These are phyloP conservation scores for Leptobrachium leishanense DNA, from an alignment of 2,113 vertebrate species.

Conservation along the genomic window DNA sequence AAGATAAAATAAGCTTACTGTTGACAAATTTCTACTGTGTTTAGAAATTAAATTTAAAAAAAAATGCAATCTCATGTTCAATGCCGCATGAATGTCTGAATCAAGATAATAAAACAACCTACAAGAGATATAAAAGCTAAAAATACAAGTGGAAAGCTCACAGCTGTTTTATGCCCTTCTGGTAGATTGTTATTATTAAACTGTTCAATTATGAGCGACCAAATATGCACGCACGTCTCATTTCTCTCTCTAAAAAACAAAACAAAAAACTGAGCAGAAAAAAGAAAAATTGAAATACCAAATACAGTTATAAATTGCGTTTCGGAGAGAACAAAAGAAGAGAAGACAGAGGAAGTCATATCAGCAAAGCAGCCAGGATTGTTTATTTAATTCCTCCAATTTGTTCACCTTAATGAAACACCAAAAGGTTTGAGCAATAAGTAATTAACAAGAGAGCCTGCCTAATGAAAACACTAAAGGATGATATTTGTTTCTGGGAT, in stretches of 20 bases:
- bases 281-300: not conserved
- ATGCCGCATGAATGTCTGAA: not conserved
- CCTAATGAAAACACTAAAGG: constrained; percentile 80
- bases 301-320: constrained; percentile 48
- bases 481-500: constrained; percentile 73
- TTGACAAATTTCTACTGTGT: not conserved
- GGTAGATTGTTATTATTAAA: not conserved
- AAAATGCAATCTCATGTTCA: not conserved
- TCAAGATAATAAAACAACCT: not conserved
- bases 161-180: not conserved
- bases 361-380: constrained; percentile 59
- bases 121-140: not conserved
- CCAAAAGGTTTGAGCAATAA: constrained; percentile 79
- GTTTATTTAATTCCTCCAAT: constrained; percentile 85
- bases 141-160: not conserved
- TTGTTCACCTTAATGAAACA: constrained; percentile 88
- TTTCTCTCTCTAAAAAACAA: not conserved
- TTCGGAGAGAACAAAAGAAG: constrained; percentile 54
- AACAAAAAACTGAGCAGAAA: not conserved
- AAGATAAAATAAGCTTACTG: not conserved
- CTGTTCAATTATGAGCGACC: not conserved
- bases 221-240: not conserved
- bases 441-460: constrained; percentile 83
- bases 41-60: not conserved
- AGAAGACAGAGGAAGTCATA: constrained; percentile 30